Conservation (phyloP, 2,113 vertebrate species). For the Rhineura floridana region DNA sequence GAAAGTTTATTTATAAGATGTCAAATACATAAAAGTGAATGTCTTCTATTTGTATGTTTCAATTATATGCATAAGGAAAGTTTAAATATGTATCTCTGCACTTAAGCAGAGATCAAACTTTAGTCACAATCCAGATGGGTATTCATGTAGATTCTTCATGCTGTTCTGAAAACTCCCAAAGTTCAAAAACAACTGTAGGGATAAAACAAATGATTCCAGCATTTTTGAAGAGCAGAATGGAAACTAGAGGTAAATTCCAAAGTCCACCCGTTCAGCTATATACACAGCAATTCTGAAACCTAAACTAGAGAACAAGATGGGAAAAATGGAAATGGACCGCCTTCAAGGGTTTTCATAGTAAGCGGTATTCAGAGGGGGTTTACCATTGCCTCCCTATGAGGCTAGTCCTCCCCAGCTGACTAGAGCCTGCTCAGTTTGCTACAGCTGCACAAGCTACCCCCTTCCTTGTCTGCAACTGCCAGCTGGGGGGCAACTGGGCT, state of each 20-base stretch:
- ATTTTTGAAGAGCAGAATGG: too few relatives aligned
- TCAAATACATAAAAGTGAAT: conserved; percentile 12
- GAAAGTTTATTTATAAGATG: not conserved
- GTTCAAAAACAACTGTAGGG: not conserved
- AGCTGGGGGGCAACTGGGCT: too few relatives aligned
- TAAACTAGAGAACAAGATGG: too few relatives aligned
- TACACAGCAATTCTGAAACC: not conserved
- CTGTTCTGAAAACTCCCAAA: not conserved
- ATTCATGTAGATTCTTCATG: not conserved
- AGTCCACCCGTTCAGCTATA: not conserved
- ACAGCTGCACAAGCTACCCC: too few relatives aligned
- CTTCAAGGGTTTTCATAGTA: too few relatives aligned
- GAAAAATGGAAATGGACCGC: too few relatives aligned
- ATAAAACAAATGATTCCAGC: not conserved
- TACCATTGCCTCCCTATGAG: too few relatives aligned
- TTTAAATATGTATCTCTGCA: not conserved
- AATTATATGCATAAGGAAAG: not conserved
- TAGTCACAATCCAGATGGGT: not conserved
- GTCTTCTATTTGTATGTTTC: conserved; percentile 28
- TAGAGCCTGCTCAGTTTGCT: too few relatives aligned
- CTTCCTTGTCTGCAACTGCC: too few relatives aligned
- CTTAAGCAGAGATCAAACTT: not conserved
- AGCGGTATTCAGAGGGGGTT: too few relatives aligned
- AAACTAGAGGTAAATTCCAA: conserved; percentile 18
- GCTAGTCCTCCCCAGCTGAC: too few relatives aligned